phyloP scores from a whole-genome alignment of 2,113 vertebrate genomes.

The Isichthys henryi region DNA sequence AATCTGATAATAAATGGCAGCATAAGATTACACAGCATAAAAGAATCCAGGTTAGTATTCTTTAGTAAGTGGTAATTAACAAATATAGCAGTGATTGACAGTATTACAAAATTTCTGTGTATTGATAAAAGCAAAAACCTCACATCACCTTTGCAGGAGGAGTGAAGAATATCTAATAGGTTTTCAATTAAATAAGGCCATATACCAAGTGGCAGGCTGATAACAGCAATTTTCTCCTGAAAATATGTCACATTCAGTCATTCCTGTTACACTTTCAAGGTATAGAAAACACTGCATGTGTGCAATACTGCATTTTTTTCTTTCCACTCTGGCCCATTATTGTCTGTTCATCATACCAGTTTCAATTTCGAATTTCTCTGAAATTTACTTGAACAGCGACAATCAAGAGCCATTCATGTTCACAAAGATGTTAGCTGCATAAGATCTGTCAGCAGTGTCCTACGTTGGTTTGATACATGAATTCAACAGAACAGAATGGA shows the following conservation, averaged over 20 bases:
- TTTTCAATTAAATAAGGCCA: background rate
- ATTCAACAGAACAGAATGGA: no score
- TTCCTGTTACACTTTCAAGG: background rate
- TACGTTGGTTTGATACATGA: background rate
- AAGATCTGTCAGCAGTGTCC: background rate
- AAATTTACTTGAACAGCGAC: background rate
- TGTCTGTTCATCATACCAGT: background rate
- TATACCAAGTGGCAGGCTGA: background rate
- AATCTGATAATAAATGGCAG: background rate
- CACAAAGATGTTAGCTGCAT: background rate
- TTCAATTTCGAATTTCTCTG: background rate
- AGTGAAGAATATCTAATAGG: background rate
- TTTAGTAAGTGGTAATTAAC: background rate
- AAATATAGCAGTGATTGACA: background rate
- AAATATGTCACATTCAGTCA: background rate
- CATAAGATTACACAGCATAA: background rate
- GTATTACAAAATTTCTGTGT: background rate
- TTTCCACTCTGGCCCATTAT: background rate
- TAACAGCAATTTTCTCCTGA: background rate
- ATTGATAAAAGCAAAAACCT: background rate
- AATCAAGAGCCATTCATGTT: background rate
- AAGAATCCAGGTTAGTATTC: background rate
- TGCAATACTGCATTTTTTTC: background rate
- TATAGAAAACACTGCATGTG: background rate
- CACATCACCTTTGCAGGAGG: background rate